Percentiles rank a stretch among this genome's conserved stretches.
phyloP scores from a whole-genome alignment of 1,140 invertebrate species.

The Rhyacophila brunnea region DNA sequence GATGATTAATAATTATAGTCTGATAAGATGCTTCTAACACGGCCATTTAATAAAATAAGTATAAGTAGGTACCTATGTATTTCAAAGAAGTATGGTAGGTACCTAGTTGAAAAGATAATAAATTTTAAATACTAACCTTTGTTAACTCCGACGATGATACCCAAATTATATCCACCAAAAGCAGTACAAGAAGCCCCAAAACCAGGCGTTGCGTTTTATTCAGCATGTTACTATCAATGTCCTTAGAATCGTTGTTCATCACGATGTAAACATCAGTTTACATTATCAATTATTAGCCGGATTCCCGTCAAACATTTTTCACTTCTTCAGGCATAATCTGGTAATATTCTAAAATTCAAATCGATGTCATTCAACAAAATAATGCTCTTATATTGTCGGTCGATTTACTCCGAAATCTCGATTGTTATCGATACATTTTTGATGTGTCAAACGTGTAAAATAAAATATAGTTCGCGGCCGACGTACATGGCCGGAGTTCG shows the following conservation, averaged over 20 bases:
- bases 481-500: background rate
- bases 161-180: conserved; percentile 86
- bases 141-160: conserved; percentile 83
- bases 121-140: conserved; percentile 63
- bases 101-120: too few relatives aligned
- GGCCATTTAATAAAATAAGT: too few relatives aligned
- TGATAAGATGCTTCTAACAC: too few relatives aligned
- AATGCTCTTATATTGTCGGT: too few relatives aligned
- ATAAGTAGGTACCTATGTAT: too few relatives aligned
- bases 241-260: conserved; percentile 22
- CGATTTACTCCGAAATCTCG: too few relatives aligned
- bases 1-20: too few relatives aligned
- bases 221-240: conserved; percentile 46
- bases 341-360: too few relatives aligned
- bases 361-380: too few relatives aligned
- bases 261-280: conserved; percentile 19
- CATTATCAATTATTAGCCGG: background rate
- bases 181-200: conserved; percentile 72
- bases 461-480: background rate
- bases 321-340: too few relatives aligned
- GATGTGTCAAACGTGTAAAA: background rate
- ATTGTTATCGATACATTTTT: too few relatives aligned
- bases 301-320: conserved; percentile 10
- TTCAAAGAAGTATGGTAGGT: too few relatives aligned
- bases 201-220: conserved; percentile 72